Evolutionary conservation across 1,140 invertebrate genomes (phyloP).

Genomic region (Pseudomyrmex dendroicus): DNA sequence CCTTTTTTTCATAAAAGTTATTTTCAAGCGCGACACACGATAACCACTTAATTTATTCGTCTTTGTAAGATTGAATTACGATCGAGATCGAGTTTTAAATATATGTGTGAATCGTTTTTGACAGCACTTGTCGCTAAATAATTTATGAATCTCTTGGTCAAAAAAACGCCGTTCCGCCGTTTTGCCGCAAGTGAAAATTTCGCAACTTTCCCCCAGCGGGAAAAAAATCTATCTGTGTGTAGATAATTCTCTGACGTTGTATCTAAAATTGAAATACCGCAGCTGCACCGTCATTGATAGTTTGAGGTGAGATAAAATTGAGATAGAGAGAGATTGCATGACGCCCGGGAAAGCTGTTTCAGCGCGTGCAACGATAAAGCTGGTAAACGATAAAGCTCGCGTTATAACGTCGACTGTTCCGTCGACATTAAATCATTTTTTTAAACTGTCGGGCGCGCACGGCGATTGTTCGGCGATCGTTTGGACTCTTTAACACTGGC

Average conservation of each 20-base stretch:
- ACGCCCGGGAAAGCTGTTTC: slow-evolving; percentile 11
- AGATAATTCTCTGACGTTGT: slow-evolving; percentile 10
- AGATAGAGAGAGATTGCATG: slow-evolving; percentile 17
- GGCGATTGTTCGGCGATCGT: slow-evolving; percentile 49
- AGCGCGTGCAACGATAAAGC: slow-evolving; percentile 33
- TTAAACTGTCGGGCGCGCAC: slow-evolving; percentile 49
- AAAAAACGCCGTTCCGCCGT: not conserved
- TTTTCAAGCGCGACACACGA: slow-evolving; percentile 14
- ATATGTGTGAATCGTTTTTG: not conserved
- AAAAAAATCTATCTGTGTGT: not conserved
- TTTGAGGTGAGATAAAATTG: slow-evolving; percentile 45
- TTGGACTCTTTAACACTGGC: slow-evolving; percentile 51
- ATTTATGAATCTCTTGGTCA: not conserved
- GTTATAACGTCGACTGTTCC: slow-evolving; percentile 33
- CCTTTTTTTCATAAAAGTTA: slow-evolving; percentile 34
- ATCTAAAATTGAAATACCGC: slow-evolving; percentile 33
- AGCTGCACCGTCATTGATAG: slow-evolving; percentile 20
- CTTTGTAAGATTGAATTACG: slow-evolving; percentile 28
- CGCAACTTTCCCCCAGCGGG: not conserved
- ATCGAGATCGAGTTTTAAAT: slow-evolving; percentile 2
- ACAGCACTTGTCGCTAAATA: not conserved
- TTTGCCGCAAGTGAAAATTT: not conserved
- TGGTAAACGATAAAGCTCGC: slow-evolving; percentile 51
- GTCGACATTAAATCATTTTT: slow-evolving; percentile 54
- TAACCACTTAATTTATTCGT: not conserved